Base-by-base conservation (phyloP, 2,888 invertebrate genomes). In the Lasius fuliginosus region DNA sequence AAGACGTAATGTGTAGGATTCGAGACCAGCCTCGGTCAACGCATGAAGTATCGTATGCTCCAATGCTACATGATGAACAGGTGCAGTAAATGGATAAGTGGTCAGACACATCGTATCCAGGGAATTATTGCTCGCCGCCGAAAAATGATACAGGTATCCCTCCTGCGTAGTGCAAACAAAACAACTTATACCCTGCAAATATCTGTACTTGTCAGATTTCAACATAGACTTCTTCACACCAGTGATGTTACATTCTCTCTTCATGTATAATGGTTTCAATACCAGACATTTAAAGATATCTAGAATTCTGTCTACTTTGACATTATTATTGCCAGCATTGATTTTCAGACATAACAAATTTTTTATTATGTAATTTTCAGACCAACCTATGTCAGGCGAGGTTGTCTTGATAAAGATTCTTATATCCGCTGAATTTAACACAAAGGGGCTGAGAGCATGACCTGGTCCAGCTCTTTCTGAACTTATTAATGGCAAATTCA, bases 101-200 rank as follows among this genome's bases (percentile, higher is more conserved):
- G 93, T 94, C 71, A 94, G 90, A 42, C 92, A 92, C 4, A 92
- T 91, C 0, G 92, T 89, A 65, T 92, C 91, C 12, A 81, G 84
- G 40, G 89, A 87, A 60, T 90, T 87, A 18, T 90, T 87, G 27
- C 89, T 89, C 4, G 85, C 87, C 3, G 88, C 90, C 9, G 96
- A 95, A 90, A 97, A 97, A 90, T 97, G 96, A 93, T 97, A 97
- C 82, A 98, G 95, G 94, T 97, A 97, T 18, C 97, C 98, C 92
- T 97, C 97, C 91, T 97, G 96, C 42, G 96, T 95, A 0, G 97
- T 96, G 65, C 96, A 97, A 90, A 97, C 95, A 92, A 97, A 95
- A 87, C 97, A 97, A 49, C 96, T 96, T 62, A 97, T 95, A 6
- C 97, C 97, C 75, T 96, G 96, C 69, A 97, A 95, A 82, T 95